phyloP scores from a whole-genome alignment of 2,888 invertebrate genomes.

The Pyralis farinalis region DNA sequence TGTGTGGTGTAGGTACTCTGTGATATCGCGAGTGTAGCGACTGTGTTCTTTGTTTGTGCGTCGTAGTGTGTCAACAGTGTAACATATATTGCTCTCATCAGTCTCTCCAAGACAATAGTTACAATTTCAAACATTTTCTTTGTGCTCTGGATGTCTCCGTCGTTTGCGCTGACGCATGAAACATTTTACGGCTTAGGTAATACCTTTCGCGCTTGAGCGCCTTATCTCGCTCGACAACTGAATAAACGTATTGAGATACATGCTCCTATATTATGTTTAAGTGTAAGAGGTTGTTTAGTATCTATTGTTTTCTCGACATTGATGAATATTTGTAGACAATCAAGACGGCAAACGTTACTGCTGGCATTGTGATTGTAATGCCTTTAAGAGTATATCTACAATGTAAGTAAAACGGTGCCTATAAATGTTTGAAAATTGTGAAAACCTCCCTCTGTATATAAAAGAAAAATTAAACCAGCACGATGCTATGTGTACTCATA shows the following conservation, averaged over 20 bases:
- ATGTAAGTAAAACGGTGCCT: no score
- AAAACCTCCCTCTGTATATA: no score
- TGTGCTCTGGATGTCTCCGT: conserved; percentile 54
- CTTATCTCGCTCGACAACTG: conserved; percentile 41
- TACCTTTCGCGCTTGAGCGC: conserved; percentile 41
- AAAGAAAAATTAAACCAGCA: no score
- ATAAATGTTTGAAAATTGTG: no score
- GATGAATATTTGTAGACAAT: not conserved
- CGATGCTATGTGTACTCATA: no score
- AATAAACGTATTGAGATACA: conserved; percentile 3
- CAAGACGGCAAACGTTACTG: no score
- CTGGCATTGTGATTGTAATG: no score
- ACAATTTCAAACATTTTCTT: conserved; percentile 39
- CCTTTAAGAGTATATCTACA: no score
- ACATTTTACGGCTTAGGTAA: conserved; percentile 43
- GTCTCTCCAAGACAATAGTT: conserved; percentile 40
- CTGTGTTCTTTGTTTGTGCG: conserved; percentile 53
- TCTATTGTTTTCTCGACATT: not conserved
- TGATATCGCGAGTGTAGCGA: conserved; percentile 60
- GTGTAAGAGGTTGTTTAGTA: not conserved
- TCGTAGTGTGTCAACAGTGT: conserved; percentile 35
- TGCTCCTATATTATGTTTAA: not conserved
- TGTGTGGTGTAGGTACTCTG: conserved; percentile 47
- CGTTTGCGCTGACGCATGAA: conserved; percentile 45
- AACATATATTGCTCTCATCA: no score